Base-by-base conservation (phyloP, 2,113 vertebrate species). In the Calonectris borealis region DNA sequence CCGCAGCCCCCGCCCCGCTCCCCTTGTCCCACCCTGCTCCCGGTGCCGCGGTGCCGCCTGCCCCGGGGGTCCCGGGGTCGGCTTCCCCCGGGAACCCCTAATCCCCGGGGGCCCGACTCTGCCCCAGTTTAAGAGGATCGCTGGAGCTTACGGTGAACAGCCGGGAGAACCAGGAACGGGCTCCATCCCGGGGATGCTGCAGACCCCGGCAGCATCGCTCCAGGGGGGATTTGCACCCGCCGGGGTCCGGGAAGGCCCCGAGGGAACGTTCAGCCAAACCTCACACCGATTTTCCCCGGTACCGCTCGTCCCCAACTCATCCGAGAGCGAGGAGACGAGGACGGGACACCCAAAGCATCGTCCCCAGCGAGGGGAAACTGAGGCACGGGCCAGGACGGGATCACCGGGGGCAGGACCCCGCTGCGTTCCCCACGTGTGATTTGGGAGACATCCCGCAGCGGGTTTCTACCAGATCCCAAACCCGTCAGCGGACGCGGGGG, bases 401-500 rank as follows among this genome's bases (percentile, higher is more conserved):
- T 57, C 27, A 2, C 21, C 2, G 27, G 29, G n/a, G 6, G 19
- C 44, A 73, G 49, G 75, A 19, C 32, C 46, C 10, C 2, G 0
- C n/a, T 32, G 26, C 3, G 0, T 62, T 73, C 51, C 73, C 51
- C 8, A 3, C 4, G 6, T 6, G 16, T 20, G 49, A 42, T 60
- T 42, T 12, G 69, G 54, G 64, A 24, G 15, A 32, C 34, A 8
- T 52, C 70, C 27, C 13, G 7, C 44, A 22, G 17, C 0, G 10
- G 13, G 15, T 64, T 88, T 27, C 51, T 54, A 31, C 6, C 0
- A 5, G n/a, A 69, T 83, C 29, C 52, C 42, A 16, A 38, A 32
- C 5, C 44, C 6, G 1, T 4, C 11, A 11, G 42, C 32, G 66
- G 55, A 29, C 0, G 2, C 3, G 1, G 20, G 34, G 38, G 16